These are phyloP conservation scores for Nemapogon koenigi DNA, from an alignment of 2,888 invertebrate species.

Conservation along the genomic window DNA sequence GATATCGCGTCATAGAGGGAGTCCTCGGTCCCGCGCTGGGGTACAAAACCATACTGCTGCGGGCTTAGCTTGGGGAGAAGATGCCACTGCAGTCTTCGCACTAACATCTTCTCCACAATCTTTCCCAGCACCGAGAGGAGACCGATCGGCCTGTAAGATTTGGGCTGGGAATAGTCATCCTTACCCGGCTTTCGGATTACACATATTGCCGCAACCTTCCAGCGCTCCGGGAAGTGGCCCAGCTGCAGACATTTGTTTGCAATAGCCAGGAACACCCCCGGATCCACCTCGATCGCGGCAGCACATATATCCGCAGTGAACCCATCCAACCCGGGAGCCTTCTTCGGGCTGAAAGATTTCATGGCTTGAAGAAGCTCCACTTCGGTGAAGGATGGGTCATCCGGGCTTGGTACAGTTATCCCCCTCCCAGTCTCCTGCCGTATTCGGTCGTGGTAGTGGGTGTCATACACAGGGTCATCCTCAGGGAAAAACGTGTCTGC, in stretches of 20 bases:
- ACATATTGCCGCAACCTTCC: conserved; percentile 12
- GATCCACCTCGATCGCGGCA: too few species aligned
- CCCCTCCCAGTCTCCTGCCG: neutral
- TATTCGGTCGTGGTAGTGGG: neutral
- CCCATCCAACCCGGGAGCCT: too few species aligned
- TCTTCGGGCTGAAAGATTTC: neutral
- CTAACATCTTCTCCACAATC: too few species aligned
- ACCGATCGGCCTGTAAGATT: too few species aligned
- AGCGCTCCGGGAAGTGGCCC: too few species aligned
- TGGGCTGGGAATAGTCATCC: too few species aligned
- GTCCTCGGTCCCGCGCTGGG: too few species aligned
- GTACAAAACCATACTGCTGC: too few species aligned
- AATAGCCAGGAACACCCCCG: conserved; percentile 6
- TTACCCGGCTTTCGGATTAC: conserved; percentile 12
- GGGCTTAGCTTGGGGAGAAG: too few species aligned
- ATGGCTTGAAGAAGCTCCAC: neutral
- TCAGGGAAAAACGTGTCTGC: conserved; percentile 16
- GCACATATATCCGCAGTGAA: neutral
- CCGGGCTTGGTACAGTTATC: neutral
- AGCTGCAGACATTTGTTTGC: conserved; percentile 13
- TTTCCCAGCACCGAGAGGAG: too few species aligned
- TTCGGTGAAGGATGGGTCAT: neutral
- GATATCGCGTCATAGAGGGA: conserved; percentile 6
- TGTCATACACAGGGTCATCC: conserved; percentile 6
- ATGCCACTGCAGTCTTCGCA: too few species aligned